Conservation (phyloP, 2,113 vertebrate species). For the Phylloscopus whistleri region DNA sequence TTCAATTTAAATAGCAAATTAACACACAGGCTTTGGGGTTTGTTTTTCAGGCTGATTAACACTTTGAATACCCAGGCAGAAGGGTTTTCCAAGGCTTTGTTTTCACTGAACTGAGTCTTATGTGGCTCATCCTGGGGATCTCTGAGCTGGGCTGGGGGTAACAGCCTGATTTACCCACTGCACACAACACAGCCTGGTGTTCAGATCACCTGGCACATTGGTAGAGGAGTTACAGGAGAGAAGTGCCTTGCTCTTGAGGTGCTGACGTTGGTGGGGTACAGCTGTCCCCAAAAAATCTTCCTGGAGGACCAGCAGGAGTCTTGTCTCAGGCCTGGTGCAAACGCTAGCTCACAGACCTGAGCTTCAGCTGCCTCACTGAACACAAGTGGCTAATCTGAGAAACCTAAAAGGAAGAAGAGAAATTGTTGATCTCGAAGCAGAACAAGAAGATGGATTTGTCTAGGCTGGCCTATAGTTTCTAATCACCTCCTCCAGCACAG, state of each 20-base stretch:
- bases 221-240: background rate
- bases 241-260: background rate
- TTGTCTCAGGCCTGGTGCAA: background rate
- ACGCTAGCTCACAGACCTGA: background rate
- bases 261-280: background rate
- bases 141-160: background rate
- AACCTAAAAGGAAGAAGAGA: background rate
- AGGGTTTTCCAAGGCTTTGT: background rate
- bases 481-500: background rate
- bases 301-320: background rate
- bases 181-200: background rate
- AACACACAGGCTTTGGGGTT: slow-evolving; percentile 15
- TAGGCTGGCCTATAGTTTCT: background rate
- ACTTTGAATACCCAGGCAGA: background rate
- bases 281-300: background rate
- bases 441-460: background rate
- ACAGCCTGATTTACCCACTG: background rate
- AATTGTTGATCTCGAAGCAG: background rate
- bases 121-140: background rate
- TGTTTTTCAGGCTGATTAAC: slow-evolving; percentile 36
- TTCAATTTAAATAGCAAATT: slow-evolving; percentile 56
- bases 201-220: background rate
- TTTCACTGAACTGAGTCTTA: background rate
- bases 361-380: background rate
- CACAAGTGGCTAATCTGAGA: background rate